Base-by-base conservation (phyloP, 2,888 invertebrate genomes). In the Alloplasta piceator region DNA sequence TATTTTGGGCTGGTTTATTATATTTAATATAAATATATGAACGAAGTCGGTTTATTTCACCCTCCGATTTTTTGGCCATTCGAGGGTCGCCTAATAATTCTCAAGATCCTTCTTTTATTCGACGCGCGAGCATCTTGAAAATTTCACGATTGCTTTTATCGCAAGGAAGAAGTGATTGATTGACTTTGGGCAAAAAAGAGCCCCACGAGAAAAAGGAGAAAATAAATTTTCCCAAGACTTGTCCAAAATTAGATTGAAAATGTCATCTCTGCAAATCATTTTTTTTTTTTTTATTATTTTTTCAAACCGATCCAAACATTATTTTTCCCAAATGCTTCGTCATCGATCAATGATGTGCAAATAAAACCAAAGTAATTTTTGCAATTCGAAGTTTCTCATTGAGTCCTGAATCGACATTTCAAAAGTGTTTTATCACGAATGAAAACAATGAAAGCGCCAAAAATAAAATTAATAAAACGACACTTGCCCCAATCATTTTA, bases 121-220 rank as follows among this genome's bases (percentile, higher is more conserved):
- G 64, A 60, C 61, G 43, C 52, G 74, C 78, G 78, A 78, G 74
- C 63, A 78, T 78, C 78, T 75, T 61, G 66, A 71, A 71, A 46
- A 75, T 75, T 78, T 75, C 75, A 71, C 75, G 71, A 78, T 82
- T 71, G 71, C 81, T 78, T 74, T 75, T 71, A 67, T 63, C 41
- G 52, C 68, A 12, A 50, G 43, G 50, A 36, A 10, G 50, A 58
- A 43, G 46, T 10, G 38, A 12, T 36, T 7, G 58, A 60, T 74
- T 60, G 58, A 74, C 64, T 56, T 16, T n/a, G 3, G 52, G 6
- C 12, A 14, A 14, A 52, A 52, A 52, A 39, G 48, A 48, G 26
- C 14, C 5, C n/a, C 10, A 5, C 9, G 48, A 48, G 10, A 26
- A 14, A n/a, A 39, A n/a, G n/a, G 14, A 5, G 46, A 46, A 26